A percentile compares a stretch with the other conserved stretches of the same genome.
Conservation (phyloP, 2,113 vertebrate genomes). For the Puffinus mauretanicus region DNA sequence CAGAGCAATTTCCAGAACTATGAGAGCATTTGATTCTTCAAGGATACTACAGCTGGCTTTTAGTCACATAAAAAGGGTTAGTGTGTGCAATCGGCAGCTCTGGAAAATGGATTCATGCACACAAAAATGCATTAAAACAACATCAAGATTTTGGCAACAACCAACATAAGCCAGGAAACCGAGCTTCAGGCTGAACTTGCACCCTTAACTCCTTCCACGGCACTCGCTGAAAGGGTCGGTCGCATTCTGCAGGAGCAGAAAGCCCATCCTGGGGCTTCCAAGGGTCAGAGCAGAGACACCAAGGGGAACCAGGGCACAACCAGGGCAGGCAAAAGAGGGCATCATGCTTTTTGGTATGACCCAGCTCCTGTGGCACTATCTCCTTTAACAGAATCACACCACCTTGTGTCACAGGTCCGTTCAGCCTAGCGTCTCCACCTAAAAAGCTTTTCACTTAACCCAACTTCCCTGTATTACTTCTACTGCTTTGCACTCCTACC, state of each 20-base stretch:
- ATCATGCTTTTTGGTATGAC: neutral
- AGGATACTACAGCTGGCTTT: constrained; percentile 66
- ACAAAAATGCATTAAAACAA: constrained; percentile 70
- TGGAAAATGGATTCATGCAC: constrained; percentile 67
- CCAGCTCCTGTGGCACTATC: fast-evolving
- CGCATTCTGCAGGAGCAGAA: neutral
- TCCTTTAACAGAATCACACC: neutral
- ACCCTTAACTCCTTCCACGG: neutral
- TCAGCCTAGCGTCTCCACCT: neutral
- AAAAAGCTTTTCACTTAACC: neutral
- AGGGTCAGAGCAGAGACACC: neutral
- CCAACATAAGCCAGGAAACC: neutral
- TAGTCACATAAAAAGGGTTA: constrained; percentile 49
- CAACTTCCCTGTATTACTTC: neutral
- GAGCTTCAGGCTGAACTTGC: neutral
- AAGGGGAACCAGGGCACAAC: neutral
- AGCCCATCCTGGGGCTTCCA: neutral
- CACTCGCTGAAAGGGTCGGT: neutral
- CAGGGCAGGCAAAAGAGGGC: neutral
- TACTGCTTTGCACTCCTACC: neutral
- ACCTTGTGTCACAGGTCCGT: neutral
- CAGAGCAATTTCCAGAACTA: constrained; percentile 57
- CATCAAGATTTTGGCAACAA: constrained; percentile 65
- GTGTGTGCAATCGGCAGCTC: constrained; percentile 43
- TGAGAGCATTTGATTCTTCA: constrained; percentile 61